A percentile compares a stretch with the other conserved stretches of the same genome.
Evolutionary conservation across 2,888 invertebrate species (phyloP).

Genomic region (Drosophila trichaetosa): DNA sequence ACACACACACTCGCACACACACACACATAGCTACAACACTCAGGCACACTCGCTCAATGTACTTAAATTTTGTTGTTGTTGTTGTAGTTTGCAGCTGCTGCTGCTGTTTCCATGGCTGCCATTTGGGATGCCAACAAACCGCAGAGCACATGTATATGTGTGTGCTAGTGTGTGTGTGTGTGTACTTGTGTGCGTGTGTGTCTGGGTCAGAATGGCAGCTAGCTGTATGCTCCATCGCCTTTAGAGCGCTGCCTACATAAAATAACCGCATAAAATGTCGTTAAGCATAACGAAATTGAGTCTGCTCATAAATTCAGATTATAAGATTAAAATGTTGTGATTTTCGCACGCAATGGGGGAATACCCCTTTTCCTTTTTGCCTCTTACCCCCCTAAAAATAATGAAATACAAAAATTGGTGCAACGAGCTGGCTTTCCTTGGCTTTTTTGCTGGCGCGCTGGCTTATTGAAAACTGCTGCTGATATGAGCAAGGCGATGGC

Average conservation of each 20-base stretch:
- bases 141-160: constrained; percentile 42
- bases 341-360: constrained; percentile 61
- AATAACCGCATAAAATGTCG: constrained; percentile 80
- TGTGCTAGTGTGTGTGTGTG: constrained; percentile 4
- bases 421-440: constrained; percentile 26
- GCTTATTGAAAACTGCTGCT: constrained; percentile 64
- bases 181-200: constrained; percentile 11
- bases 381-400: constrained; percentile 17
- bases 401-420: constrained; percentile 46
- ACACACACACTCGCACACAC: constrained; percentile 15
- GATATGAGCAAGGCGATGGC: constrained; percentile 50
- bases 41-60: constrained; percentile 52
- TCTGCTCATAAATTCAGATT: constrained; percentile 82
- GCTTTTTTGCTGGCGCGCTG: constrained; percentile 1
- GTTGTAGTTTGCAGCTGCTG: constrained; percentile 45
- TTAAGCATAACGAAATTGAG: constrained; percentile 82
- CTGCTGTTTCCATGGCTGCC: constrained; percentile 14
- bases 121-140: constrained; percentile 69
- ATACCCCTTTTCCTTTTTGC: constrained; percentile 20
- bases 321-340: constrained; percentile 81
- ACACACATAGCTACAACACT: constrained; percentile 10
- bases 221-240: constrained; percentile 46
- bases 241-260: constrained; percentile 64
- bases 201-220: constrained; percentile 21
- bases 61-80: constrained; percentile 58